Conservation (phyloP, 2,113 vertebrate genomes). For the Apistogramma diplotaenia region DNA sequence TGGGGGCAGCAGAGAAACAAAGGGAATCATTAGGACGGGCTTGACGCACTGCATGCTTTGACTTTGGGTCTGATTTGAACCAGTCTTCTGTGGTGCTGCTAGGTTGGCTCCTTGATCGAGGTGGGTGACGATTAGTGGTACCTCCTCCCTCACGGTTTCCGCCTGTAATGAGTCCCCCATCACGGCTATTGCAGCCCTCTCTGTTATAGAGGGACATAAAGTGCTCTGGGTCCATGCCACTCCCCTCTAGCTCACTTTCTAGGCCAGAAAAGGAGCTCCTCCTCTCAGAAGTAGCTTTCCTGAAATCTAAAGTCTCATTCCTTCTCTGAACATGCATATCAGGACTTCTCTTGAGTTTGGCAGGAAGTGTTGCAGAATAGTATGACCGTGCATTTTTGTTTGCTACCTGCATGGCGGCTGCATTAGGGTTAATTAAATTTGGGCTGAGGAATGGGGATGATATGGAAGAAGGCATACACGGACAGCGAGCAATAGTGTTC, state of each 20-base stretch:
- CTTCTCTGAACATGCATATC: constrained; percentile 62
- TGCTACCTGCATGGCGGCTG: constrained; percentile 36
- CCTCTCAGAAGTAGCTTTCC: constrained; percentile 50
- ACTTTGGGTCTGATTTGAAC: constrained; percentile 65
- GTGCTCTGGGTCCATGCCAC: constrained; percentile 57
- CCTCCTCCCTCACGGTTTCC: constrained; percentile 31
- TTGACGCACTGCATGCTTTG: constrained; percentile 68
- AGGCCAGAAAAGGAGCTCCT: constrained; percentile 74
- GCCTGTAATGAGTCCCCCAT: constrained; percentile 24
- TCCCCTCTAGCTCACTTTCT: constrained; percentile 63
- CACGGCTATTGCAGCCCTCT: constrained; percentile 35
- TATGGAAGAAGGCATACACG: constrained; percentile 68
- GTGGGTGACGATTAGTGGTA: constrained; percentile 18
- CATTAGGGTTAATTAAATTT: constrained; percentile 41
- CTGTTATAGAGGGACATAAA: constrained; percentile 61
- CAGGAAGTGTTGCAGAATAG: constrained; percentile 76
- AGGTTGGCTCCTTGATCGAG: constrained; percentile 66
- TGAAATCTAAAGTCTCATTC: constrained; percentile 54
- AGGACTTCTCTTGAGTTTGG: constrained; percentile 75
- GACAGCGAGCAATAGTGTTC: constrained; percentile 61
- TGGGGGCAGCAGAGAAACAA: constrained; percentile 91
- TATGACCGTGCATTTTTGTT: constrained; percentile 54
- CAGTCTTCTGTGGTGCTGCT: constrained; percentile 66
- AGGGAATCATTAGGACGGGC: constrained; percentile 84
- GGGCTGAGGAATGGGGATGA: constrained; percentile 67